Evolutionary conservation across 2,113 vertebrate genomes (phyloP).

Genomic region (Pangasianodon gigas): DNA sequence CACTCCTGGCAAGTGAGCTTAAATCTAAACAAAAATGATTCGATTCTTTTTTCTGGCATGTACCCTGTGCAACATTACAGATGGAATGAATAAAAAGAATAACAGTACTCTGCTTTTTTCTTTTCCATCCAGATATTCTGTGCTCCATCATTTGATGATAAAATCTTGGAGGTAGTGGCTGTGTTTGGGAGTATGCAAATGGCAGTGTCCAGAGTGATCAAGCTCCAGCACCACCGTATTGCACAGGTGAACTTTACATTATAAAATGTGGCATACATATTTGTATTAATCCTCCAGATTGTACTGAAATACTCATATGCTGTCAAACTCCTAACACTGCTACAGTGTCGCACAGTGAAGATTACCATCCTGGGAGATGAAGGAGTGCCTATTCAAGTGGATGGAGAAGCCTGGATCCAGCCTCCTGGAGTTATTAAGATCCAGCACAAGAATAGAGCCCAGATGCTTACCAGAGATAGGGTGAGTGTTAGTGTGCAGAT

Average conservation of each 20-base stretch:
- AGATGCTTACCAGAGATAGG: constrained; percentile 96
- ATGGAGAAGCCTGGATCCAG: constrained; percentile 97
- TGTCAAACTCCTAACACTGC: background rate
- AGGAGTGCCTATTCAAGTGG: constrained; percentile 94
- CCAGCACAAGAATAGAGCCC: constrained; percentile 95
- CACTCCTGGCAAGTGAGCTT: background rate
- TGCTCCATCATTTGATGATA: constrained; percentile 95
- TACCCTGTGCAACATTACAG: background rate
- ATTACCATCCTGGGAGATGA: constrained; percentile 98
- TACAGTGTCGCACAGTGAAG: constrained; percentile 91
- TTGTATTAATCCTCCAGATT: background rate
- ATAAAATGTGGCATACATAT: background rate
- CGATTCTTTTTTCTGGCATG: background rate
- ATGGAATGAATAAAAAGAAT: background rate
- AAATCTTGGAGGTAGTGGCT: constrained; percentile 94
- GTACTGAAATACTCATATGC: background rate
- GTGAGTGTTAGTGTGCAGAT: constrained; percentile 71
- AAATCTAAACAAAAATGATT: background rate
- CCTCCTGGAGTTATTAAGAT: constrained; percentile 96
- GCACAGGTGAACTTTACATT: constrained; percentile 82
- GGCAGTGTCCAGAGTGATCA: constrained; percentile 96
- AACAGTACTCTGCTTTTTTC: background rate
- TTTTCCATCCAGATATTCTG: constrained; percentile 87
- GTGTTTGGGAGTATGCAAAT: constrained; percentile 99
- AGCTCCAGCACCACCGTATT: constrained; percentile 94